A percentile compares a stretch with the other conserved stretches of the same genome.
Conservation (phyloP, 1,140 invertebrate species). For the Mesaphorura yosii region DNA sequence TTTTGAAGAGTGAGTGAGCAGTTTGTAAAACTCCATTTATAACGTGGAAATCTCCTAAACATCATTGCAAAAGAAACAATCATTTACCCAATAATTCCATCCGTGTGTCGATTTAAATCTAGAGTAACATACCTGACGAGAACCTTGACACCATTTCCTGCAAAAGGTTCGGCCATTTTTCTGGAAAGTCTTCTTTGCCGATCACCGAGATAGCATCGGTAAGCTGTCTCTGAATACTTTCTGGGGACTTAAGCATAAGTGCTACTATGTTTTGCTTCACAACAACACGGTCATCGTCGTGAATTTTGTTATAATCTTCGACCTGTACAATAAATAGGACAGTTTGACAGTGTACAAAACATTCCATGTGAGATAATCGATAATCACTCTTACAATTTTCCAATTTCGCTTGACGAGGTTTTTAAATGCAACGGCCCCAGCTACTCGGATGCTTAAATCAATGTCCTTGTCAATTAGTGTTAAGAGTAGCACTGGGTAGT, state of each 20-base stretch:
- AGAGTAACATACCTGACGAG: constrained; percentile 37
- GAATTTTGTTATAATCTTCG: constrained; percentile 72
- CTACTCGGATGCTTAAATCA: constrained; percentile 67
- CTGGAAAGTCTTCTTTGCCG: constrained; percentile 84
- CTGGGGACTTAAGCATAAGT: constrained; percentile 82
- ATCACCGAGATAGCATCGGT: constrained; percentile 94
- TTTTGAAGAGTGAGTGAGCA: constrained; percentile 89
- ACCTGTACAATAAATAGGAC: constrained; percentile 43
- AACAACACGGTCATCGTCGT: constrained; percentile 58
- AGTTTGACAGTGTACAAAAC: constrained; percentile 2
- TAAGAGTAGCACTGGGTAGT: constrained; percentile 76
- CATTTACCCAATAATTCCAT: neutral
- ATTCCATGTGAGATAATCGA: neutral
- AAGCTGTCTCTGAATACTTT: constrained; percentile 81
- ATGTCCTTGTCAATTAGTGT: constrained; percentile 67
- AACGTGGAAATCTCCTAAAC: constrained; percentile 85
- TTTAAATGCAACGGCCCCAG: constrained; percentile 87
- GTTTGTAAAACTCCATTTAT: constrained; percentile 92
- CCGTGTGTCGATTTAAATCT: neutral
- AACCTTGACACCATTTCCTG: constrained; percentile 87
- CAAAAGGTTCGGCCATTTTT: constrained; percentile 83
- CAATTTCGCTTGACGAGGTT: constrained; percentile 95
- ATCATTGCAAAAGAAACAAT: constrained; percentile 33
- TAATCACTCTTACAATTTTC: constrained; percentile 56
- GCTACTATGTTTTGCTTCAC: constrained; percentile 80